Evolutionary conservation across 2,888 invertebrate species (phyloP), one percentile per base, ranked within the genome.

Genomic region (Invenusta paracnida): DNA sequence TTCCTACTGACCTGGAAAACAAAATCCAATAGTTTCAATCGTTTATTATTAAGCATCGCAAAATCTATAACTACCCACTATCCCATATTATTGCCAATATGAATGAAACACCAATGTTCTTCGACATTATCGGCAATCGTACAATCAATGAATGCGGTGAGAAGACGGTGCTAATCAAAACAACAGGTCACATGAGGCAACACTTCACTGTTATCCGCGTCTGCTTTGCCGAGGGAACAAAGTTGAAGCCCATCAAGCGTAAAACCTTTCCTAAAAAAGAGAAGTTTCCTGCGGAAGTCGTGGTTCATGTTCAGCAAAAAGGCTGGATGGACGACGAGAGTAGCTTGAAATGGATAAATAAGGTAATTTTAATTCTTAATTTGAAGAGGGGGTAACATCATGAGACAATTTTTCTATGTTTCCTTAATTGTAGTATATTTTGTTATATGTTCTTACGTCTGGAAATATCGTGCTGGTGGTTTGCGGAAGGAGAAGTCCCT

Each of bases 151-250:
- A 29, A 0, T 85, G 17, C 13, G 88, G 87, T 0, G 79, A 13
- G 25, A 88, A 88, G 82, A 87, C 86, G 1, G 67, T 88, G 1
- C 48, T 48, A 17, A 48, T 88, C 17, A 84, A 81, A 29, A 86
- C 86, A 2, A 87, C 87, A 0, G 88, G 88, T 17, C 84, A 87
- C 30, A 88, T 88, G 48, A 87, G 87, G 82, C 67, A 30, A 13
- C 79, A 84, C 17, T 87, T 87, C 67, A 87, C 87, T 0, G 84
- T 87, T 11, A 83, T 88, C 30, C 86, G 88, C n/a, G n/a, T 85
- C 2, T 81, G 83, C 29, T 30, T n/a, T 2, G 85, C 83, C n/a
- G 87, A 88, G 31, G 85, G 86, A 0, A 87, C 82, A 0, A 88
- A 88, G 82, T 25, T 88, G n/a, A 84, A 82, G 30, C 87, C 87